Evolutionary conservation across 2,113 vertebrate genomes (phyloP), one percentile per base, ranked within the genome.

Genomic region (Corvus cornix): DNA sequence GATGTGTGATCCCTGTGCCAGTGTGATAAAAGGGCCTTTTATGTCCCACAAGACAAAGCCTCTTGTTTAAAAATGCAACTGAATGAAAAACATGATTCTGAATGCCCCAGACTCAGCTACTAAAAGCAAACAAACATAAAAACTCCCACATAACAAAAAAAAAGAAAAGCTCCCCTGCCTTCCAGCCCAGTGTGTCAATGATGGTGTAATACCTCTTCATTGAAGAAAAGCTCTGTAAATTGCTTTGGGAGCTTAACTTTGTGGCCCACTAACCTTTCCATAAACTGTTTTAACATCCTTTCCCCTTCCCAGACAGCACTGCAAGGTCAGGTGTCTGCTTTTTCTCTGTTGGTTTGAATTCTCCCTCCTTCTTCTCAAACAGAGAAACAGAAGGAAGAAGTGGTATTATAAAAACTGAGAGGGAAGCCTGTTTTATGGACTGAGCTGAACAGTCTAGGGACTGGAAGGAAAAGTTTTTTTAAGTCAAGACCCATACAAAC

Each of bases 21-120:
- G 44, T 19, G 6, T 52, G 67, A 93, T 75, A 93, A 96, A 96
- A 96, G 74, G 70, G 24, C 53, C 83, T 87, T 93, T 90, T 89
- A 73, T 97, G 58, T 79, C 59, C 5, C 2, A 19, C 58, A 66
- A 76, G 85, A 96, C 92, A 97, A 95, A 97, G 94, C 67, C 84
- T 87, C 82, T 95, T 94, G 92, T 97, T 94, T 73, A 35, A 93
- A 95, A 90, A 73, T n/a, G 78, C 70, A 85, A 58, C 74, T 97
- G 94, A 93, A 92, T 96, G 85, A 93, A 91, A 94, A 97, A 73
- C 78, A 83, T 0, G 9, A 59, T 93, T 91, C 92, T 87, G 67
- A 91, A 89, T 84, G 87, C 66, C 39, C n/a, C 81, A 37, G 84
- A 51, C 77, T 87, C 81, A 60, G 93, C 95, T 95, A 84, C 84